These are phyloP conservation scores for Cotesia vestalis DNA, from an alignment of 1,140 invertebrate genomes.

Conservation along the genomic window DNA sequence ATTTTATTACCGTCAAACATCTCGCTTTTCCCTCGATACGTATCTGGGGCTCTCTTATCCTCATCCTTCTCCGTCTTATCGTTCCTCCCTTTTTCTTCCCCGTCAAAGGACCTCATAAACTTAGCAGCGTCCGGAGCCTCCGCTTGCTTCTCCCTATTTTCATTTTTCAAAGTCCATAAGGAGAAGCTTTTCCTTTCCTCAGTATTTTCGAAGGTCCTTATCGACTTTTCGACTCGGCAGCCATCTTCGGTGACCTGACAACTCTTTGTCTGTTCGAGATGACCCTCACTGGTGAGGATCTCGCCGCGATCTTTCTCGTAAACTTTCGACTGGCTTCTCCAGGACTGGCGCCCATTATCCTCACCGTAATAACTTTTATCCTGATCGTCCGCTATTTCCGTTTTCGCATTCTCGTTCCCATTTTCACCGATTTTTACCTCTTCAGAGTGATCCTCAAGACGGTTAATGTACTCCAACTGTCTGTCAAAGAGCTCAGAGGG, in stretches of 20 bases:
- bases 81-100: not conserved
- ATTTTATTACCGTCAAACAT: constrained; percentile 23
- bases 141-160: not conserved
- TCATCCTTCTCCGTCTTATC: constrained; percentile 8
- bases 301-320: constrained; percentile 37
- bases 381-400: not conserved
- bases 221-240: constrained; percentile 35
- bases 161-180: constrained; percentile 28
- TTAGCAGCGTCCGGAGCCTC: not conserved
- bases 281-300: constrained; percentile 41
- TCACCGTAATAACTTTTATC: not conserved
- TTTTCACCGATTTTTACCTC: constrained; percentile 54
- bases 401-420: not conserved
- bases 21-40: not conserved
- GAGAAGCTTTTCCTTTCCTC: constrained; percentile 31
- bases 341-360: constrained; percentile 34
- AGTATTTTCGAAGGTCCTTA: constrained; percentile 39
- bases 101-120: constrained; percentile 20
- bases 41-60: constrained; percentile 12
- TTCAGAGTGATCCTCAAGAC: constrained; percentile 58
- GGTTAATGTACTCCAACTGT: constrained; percentile 75
- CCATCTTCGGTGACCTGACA: constrained; percentile 30
- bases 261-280: constrained; percentile 35
- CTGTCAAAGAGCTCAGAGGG: constrained; percentile 74
- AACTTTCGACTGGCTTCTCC: constrained; percentile 43